Percentiles rank a stretch among this genome's conserved stretches.
Evolutionary conservation across 2,888 invertebrate genomes (phyloP).

Genomic region (Unio pictorum): DNA sequence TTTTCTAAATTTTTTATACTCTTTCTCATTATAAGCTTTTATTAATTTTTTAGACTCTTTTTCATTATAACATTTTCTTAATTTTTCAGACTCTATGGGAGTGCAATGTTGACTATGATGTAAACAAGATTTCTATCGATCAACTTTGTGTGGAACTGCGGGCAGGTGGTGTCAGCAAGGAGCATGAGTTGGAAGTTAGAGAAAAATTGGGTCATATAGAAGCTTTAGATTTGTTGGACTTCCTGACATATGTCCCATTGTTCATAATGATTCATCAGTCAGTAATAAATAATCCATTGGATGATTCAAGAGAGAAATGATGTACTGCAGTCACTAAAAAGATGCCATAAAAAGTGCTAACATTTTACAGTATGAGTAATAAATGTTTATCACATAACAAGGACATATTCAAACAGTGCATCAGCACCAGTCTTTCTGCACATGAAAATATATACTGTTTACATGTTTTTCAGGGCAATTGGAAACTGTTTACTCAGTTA

Average conservation of each 20-base stretch:
- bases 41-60: constrained; percentile 43
- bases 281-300: constrained; percentile 66
- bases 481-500: too few relatives aligned
- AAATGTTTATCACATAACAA: too few relatives aligned
- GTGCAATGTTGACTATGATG: constrained; percentile 64
- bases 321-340: not conserved
- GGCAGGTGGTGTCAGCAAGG: constrained; percentile 66
- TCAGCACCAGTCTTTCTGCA: too few relatives aligned
- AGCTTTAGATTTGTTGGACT: constrained; percentile 66
- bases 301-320: constrained; percentile 52
- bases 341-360: too few relatives aligned
- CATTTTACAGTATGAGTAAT: too few relatives aligned
- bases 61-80: constrained; percentile 3
- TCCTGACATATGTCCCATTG: constrained; percentile 68
- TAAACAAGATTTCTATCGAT: constrained; percentile 62
- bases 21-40: constrained; percentile 22
- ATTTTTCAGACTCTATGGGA: constrained; percentile 67
- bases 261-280: constrained; percentile 69
- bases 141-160: constrained; percentile 66
- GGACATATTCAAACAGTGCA: too few relatives aligned
- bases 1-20: constrained; percentile 46
- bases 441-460: too few relatives aligned
- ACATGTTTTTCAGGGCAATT: too few relatives aligned
- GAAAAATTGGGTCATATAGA: constrained; percentile 58
- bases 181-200: constrained; percentile 62